These are phyloP conservation scores for Phymastichus coffea DNA, from an alignment of 1,140 invertebrate genomes.

Conservation along the genomic window DNA sequence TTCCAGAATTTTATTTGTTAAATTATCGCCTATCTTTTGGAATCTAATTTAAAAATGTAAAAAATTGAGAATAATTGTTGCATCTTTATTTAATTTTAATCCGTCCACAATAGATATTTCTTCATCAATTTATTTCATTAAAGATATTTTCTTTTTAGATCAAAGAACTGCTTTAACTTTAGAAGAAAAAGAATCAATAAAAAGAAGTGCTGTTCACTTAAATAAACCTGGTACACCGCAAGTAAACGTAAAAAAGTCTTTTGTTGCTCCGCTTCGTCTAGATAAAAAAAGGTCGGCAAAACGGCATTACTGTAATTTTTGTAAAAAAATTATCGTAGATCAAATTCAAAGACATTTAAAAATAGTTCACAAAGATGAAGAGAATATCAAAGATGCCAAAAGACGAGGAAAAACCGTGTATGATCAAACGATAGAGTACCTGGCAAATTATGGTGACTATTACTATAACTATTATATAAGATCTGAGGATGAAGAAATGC, in stretches of 20 bases:
- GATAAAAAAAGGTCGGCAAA: not conserved
- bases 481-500: not conserved
- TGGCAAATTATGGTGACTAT: not conserved
- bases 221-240: not conserved
- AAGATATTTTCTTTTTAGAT: too few relatives aligned
- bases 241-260: not conserved
- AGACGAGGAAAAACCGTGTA: not conserved
- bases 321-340: not conserved
- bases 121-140: too few relatives aligned
- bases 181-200: too few relatives aligned
- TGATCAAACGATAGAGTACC: not conserved
- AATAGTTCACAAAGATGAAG: too few relatives aligned
- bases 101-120: too few relatives aligned
- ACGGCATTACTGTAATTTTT: not conserved
- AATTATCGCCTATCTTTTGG: too few relatives aligned
- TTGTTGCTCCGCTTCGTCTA: not conserved
- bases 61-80: too few relatives aligned
- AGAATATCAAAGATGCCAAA: not conserved
- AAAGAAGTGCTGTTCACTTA: too few relatives aligned
- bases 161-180: too few relatives aligned
- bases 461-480: not conserved
- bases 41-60: too few relatives aligned
- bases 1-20: too few relatives aligned
- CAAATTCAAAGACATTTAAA: not conserved
- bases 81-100: too few relatives aligned